Evolutionary conservation across 2,113 vertebrate genomes (phyloP).

Genomic region (Myrmecophaga tridactyla): DNA sequence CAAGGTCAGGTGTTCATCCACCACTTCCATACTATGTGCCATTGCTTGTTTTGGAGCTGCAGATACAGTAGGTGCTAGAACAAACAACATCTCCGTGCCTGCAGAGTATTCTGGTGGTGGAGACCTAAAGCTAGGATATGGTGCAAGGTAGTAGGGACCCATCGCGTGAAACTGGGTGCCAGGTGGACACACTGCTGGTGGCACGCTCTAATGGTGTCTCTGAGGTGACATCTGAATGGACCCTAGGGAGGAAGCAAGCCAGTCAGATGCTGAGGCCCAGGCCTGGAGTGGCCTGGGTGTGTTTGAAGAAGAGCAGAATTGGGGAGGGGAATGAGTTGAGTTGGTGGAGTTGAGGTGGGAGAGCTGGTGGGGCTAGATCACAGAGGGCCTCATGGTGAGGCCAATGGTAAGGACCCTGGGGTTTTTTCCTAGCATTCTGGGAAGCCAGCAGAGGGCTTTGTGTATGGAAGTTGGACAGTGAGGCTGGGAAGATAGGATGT

Average conservation of each 20-base stretch:
- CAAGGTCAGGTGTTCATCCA: background rate
- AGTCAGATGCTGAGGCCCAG: background rate
- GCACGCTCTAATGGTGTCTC: background rate
- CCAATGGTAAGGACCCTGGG: too few relatives aligned
- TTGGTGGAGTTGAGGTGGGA: background rate
- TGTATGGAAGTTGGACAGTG: background rate
- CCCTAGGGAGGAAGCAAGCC: background rate
- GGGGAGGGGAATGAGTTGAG: background rate
- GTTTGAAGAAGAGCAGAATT: background rate
- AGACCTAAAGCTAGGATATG: background rate
- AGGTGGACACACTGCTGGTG: too few relatives aligned
- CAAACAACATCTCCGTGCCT: background rate
- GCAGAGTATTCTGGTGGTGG: background rate
- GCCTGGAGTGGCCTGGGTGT: background rate
- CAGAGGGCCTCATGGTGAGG: too few relatives aligned
- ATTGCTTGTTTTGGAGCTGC: background rate
- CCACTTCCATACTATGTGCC: fast-evolving
- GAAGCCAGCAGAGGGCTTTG: background rate
- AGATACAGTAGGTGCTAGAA: background rate
- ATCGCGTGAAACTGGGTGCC: background rate
- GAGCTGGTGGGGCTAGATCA: too few relatives aligned
- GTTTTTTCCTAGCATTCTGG: background rate
- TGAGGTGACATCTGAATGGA: background rate
- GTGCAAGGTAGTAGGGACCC: fast-evolving
- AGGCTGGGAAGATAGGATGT: background rate